Evolutionary conservation across 2,113 vertebrate genomes (phyloP), one percentile per base, ranked within the genome.

Genomic region (Syngnathoides biaculeatus): DNA sequence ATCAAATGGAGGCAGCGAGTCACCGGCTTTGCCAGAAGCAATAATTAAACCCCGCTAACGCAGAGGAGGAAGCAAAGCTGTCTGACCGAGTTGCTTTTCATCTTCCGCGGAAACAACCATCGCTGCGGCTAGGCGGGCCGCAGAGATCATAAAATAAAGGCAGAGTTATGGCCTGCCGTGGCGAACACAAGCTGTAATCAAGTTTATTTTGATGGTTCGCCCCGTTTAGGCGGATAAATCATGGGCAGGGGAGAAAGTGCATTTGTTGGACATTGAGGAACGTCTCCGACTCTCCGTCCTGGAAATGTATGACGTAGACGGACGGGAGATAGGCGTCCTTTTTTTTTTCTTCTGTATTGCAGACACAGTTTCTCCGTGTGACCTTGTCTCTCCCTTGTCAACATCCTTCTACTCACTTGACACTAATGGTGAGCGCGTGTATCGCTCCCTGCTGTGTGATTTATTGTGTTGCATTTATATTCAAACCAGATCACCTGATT

Each of bases 401-500:
- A 52, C 79, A 65, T 59, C 68, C 67, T 48, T 78, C 55, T 12
- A 30, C 62, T 66, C 62, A 65, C 66, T 48, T 72, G 71, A 81
- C 65, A 71, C 74, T 69, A 70, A 81, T 69, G 35, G 65, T 11
- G 19, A 58, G 62, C 50, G 17, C 71, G 68, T 59, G 67, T 68
- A 76, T 61, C n/a, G 7, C 79, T 81, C 83, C 79, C 69, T 39
- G 40, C 55, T 60, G 50, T 57, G 47, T 71, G 79, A 80, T 79
- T 79, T 69, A 86, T 84, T 71, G 74, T 30, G 43, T 75, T 48
- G 55, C 58, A 67, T 68, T 82, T 62, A 72, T 75, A 84, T 85
- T 80, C 81, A 78, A 83, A 75, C 69, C 82, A 87, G 69, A 76
- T 82, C 74, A 75, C 6, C 57, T 42, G 56, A 22, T 79, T 73